phyloP scores from a whole-genome alignment of 2,113 vertebrate genomes.

The Anolis sagrei region DNA sequence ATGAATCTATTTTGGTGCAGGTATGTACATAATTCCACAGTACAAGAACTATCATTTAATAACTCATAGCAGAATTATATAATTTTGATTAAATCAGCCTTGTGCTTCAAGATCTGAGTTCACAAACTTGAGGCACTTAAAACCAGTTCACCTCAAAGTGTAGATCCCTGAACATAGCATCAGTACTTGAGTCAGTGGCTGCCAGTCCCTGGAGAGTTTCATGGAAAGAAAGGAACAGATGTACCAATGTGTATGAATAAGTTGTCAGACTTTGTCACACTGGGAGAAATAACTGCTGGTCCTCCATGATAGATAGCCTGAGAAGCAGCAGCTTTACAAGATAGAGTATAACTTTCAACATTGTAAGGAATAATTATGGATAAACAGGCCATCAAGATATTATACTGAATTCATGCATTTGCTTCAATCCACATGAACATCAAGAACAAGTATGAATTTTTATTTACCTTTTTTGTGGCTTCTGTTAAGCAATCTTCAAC shows the following conservation, averaged over 20 bases:
- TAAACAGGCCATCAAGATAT: slow-evolving; percentile 7
- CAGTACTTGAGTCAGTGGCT: too few species aligned
- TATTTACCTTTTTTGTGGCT: slow-evolving; percentile 93
- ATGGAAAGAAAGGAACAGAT: too few species aligned
- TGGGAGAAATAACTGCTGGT: too few species aligned
- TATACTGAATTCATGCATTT: background rate
- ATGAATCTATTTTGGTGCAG: background rate
- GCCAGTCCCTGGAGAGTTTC: too few species aligned
- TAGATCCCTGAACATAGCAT: too few species aligned
- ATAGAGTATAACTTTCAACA: background rate
- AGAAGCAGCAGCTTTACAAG: background rate
- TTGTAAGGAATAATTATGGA: background rate
- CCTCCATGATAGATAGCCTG: too few species aligned
- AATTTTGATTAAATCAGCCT: background rate
- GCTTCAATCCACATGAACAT: slow-evolving; percentile 46
- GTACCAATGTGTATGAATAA: too few species aligned
- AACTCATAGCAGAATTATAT: background rate
- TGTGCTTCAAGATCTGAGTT: background rate
- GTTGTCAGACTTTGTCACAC: too few species aligned
- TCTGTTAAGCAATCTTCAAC: slow-evolving; percentile 91
- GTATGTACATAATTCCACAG: background rate
- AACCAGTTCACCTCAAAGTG: too few species aligned
- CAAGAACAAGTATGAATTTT: slow-evolving; percentile 24
- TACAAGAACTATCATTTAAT: background rate
- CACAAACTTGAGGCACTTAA: background rate